Evolutionary conservation across 2,113 vertebrate genomes (phyloP).

Genomic region (Hemibagrus wyckioides): DNA sequence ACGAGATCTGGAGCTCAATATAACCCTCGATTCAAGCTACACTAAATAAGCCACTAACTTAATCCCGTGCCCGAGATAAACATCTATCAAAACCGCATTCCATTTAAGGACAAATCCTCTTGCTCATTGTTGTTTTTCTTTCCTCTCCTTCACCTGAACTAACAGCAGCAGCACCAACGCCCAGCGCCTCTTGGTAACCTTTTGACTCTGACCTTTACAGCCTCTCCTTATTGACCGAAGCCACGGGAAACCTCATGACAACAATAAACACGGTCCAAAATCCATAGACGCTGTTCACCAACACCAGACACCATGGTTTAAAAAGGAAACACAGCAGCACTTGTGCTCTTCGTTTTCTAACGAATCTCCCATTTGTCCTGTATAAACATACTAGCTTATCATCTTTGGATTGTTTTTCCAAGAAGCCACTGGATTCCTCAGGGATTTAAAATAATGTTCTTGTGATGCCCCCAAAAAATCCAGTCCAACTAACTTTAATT

Average conservation of each 20-base stretch:
- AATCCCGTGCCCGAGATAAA: slow-evolving; percentile 1
- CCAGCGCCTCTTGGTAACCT: slow-evolving; percentile 63
- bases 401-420: background rate
- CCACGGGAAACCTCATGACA: slow-evolving; percentile 60
- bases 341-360: background rate
- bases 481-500: background rate
- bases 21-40: background rate
- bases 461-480: background rate
- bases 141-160: slow-evolving; percentile 52
- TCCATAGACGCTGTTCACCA: slow-evolving; percentile 16
- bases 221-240: slow-evolving; percentile 65
- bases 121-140: background rate
- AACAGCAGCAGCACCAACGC: slow-evolving; percentile 44
- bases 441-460: background rate
- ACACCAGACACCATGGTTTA: background rate
- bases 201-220: slow-evolving; percentile 56
- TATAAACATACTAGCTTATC: background rate
- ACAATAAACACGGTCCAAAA: slow-evolving; percentile 55
- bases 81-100: background rate
- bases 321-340: background rate
- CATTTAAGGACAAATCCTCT: background rate
- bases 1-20: background rate
- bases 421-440: background rate
- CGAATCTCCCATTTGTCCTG: background rate
- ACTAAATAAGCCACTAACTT: background rate